Evolutionary conservation across 2,888 invertebrate genomes (phyloP), one percentile per base, ranked within the genome.

Genomic region (Steromphala cineraria): DNA sequence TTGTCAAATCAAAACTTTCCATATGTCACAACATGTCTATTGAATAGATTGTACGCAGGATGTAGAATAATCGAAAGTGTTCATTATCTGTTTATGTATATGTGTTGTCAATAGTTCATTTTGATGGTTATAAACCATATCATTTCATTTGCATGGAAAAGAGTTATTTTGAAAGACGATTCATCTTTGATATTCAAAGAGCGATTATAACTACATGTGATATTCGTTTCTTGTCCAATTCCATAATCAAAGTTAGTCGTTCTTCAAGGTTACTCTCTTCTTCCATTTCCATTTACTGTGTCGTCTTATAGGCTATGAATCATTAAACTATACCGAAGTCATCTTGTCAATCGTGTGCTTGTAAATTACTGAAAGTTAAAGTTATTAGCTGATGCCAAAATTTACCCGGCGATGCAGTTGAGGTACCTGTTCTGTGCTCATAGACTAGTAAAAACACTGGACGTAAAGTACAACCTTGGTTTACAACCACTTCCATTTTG

Each of bases 1-100:
- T 76, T 53, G 76, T 76, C 55, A 76, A 76, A 76, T 76, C 76
- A 76, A 76, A 76, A 76, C 53, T 76, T 76, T 55, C 76, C 53
- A 36, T 52, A 46, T 55, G 76, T 76, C 53, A 53, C 36, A 76
- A 76, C 24, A 71, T 71, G 71, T 71, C 71, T 71, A 71, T 71
- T 71, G 71, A 71, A 71, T 71, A 71, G 71, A 71, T 71, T 71
- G 46, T 71, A 71, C 71, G 71, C 71, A 71, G 40, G 71, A 71
- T 71, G 71, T 71, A 71, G 71, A 71, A 40, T 31, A 36, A 71
- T 40, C 40, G 71, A 71, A 71, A 71, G 71, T 71, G 71, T 71
- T 71, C 71, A 71, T 71, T 71, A 71, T 40, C 71, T 71, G 71
- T 71, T 71, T 24, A 31, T 71, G 71, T 71, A 71, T 36, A 36